These are phyloP conservation scores for Drosophila mojavensis DNA, from an alignment of 1,140 invertebrate genomes.

Conservation along the genomic window DNA sequence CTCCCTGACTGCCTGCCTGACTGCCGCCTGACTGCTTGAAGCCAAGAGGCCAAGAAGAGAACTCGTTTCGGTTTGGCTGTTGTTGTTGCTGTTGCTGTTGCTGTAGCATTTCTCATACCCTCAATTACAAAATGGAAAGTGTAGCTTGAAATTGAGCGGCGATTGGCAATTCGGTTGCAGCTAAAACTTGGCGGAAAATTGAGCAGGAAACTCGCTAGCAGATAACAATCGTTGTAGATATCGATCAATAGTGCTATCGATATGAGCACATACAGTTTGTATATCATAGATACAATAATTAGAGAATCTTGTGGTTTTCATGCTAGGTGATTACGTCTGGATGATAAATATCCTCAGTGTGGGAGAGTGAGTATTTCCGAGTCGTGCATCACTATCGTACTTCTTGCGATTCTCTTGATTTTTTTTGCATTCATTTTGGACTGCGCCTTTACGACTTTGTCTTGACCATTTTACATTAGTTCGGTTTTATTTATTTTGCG, in stretches of 20 bases:
- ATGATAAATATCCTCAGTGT: too few species aligned
- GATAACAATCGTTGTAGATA: not conserved
- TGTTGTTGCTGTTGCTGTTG: not conserved
- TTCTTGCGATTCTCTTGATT: conserved; percentile 15
- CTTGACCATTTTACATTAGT: conserved; percentile 68
- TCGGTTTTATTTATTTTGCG: conserved; percentile 37
- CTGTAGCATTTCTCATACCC: conserved; percentile 49
- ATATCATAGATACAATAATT: too few species aligned
- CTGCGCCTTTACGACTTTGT: conserved; percentile 34
- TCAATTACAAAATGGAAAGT: conserved; percentile 31
- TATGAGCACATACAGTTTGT: not conserved
- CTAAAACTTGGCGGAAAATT: not conserved
- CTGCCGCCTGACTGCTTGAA: conserved; percentile 41
- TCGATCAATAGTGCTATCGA: not conserved
- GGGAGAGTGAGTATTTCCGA: not conserved
- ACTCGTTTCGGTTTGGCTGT: conserved; percentile 45
- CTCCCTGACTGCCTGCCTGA: not conserved
- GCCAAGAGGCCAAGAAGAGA: conserved; percentile 61
- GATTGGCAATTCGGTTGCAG: not conserved
- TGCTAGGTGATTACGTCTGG: too few species aligned
- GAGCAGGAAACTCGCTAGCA: not conserved
- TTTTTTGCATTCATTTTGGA: conserved; percentile 23
- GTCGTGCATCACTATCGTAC: not conserved
- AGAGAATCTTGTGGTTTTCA: too few species aligned
- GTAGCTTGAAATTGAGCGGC: conserved; percentile 15